Evolutionary conservation across 2,797 vertebrate genomes (phyloP).

Genomic region (Chanos chanos): DNA sequence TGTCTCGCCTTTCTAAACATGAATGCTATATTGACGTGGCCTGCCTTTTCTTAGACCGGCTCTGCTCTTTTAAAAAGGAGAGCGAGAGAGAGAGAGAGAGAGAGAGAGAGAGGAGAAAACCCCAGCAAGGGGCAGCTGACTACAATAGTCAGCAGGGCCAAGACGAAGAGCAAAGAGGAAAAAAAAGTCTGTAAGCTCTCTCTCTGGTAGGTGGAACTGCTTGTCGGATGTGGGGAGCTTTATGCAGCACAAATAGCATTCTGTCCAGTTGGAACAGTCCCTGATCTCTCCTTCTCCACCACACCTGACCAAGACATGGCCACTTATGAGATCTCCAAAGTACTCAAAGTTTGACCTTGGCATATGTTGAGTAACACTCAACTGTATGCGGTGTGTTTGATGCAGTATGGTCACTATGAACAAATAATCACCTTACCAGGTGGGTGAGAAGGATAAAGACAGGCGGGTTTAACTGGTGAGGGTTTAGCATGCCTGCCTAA

Average conservation of each 20-base stretch:
- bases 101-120: not conserved
- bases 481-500: slow-evolving; percentile 30
- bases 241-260: too few relatives aligned
- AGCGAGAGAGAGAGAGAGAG: not conserved
- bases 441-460: slow-evolving; percentile 18
- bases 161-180: too few relatives aligned
- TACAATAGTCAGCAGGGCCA: too few relatives aligned
- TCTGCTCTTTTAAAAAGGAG: slow-evolving; percentile 60
- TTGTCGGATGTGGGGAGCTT: too few relatives aligned
- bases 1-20: slow-evolving; percentile 59
- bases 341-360: too few relatives aligned
- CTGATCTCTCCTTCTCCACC: too few relatives aligned
- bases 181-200: too few relatives aligned
- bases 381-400: slow-evolving; percentile 2
- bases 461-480: slow-evolving; percentile 26
- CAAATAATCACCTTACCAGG: slow-evolving; percentile 22
- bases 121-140: not conserved
- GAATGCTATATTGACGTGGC: slow-evolving; percentile 53
- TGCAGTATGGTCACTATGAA: slow-evolving; percentile 16
- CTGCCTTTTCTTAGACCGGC: slow-evolving; percentile 61
- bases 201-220: too few relatives aligned
- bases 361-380: not conserved
- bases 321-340: too few relatives aligned
- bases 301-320: too few relatives aligned
- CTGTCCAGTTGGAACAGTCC: too few relatives aligned